Base-by-base conservation (phyloP, 30 jellyfish, hydroid and myxozoan species). In the Chrysaora quinquecirrha region DNA sequence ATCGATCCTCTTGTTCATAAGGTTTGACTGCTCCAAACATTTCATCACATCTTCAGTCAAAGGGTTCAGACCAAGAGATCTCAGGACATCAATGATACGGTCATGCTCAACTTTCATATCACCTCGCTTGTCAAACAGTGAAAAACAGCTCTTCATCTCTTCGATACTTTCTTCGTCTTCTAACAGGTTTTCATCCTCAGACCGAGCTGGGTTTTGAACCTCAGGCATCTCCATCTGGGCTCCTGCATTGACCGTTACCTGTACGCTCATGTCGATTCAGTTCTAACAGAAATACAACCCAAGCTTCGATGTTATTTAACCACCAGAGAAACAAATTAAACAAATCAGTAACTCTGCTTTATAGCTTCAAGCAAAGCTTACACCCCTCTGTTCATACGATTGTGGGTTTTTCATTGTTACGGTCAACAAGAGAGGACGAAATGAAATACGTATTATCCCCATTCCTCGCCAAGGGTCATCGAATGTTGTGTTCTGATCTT, bases 51-150 rank as follows among this genome's bases (percentile, higher is more conserved):
- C 99, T 16, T 71, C 77, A 1, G 91, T 50, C 22, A 94, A 69
- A 1, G 99, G 99, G 58, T 94, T 94, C 66, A 87, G 73, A 33
- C 99, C 99, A n/a, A 91, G 83, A 1, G 99, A 96, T n/a, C 97
- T 90, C 28, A 94, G 83, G 23, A 94, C 97, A 50, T 88, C 96
- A 32, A 94, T 83, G 34, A 94, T 29, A 27, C 75, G 78, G 16
- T 54, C 83, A 30, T 85, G 58, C 73, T 87, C 97, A 19, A 94
- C 94, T 58, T 83, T 87, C 78, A 80, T 86, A 73, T 94, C 99
- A 3, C 99, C 99, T 33, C 31, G 74, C 72, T 86, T 94, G 77
- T 94, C 99, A 70, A 87, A 94, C 28, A 94, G 32, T 20, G 91
- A 96, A 65, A 71, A 94, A 34, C 97, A 80, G 80, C 90, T 97